phyloP scores from a whole-genome alignment of 2,113 vertebrate genomes.

The Hypomesus transpacificus region DNA sequence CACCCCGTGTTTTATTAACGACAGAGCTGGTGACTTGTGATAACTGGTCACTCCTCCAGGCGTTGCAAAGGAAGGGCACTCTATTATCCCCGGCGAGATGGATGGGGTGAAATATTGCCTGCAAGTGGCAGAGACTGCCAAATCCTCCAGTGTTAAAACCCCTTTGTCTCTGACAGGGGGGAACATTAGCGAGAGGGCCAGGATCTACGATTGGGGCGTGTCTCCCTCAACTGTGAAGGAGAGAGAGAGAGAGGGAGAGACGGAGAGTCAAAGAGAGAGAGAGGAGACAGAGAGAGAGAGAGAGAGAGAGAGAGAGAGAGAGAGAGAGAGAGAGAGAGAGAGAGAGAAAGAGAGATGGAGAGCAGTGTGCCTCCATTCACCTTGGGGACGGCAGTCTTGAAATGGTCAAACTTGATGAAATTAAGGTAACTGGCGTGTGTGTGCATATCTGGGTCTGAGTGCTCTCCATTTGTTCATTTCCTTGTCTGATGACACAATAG shows the following conservation, averaged over 20 bases:
- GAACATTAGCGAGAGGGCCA: not conserved
- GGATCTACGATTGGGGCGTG: not conserved
- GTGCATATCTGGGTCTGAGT: not conserved
- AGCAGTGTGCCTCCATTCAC: not conserved
- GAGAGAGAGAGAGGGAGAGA: not conserved
- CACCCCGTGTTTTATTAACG: not conserved
- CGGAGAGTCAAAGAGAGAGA: not conserved
- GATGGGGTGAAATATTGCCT: slow-evolving; percentile 74
- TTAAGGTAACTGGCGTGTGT: slow-evolving; percentile 2
- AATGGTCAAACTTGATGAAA: not conserved
- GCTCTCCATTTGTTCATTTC: not conserved
- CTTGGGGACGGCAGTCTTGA: not conserved
- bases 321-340: not conserved
- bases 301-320: not conserved
- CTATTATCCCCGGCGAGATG: slow-evolving; percentile 74
- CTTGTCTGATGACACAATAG: too few species aligned
- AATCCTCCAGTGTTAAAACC: slow-evolving; percentile 71
- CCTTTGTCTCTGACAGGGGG: slow-evolving; percentile 69
- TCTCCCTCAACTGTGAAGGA: not conserved
- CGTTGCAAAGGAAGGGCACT: slow-evolving; percentile 72
- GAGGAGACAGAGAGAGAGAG: not conserved
- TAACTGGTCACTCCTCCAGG: slow-evolving; percentile 75
- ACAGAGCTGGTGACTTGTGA: slow-evolving; percentile 60
- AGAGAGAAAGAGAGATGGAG: not conserved
- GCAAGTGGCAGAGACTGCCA: slow-evolving; percentile 71